Base-by-base conservation (phyloP, 2,113 vertebrate species). In the Nettapus auritus region DNA sequence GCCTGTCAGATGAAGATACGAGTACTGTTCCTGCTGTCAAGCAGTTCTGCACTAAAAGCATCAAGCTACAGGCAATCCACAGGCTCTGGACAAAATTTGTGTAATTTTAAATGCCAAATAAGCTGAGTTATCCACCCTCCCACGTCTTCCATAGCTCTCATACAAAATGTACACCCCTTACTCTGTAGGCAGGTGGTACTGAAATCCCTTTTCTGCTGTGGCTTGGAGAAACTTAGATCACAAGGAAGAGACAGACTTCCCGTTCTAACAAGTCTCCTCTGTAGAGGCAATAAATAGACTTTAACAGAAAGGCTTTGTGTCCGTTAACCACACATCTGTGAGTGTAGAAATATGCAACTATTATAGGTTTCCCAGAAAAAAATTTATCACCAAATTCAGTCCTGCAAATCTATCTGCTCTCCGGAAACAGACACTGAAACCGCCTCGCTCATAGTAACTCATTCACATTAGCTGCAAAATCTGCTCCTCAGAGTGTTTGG, bases 341-440 rank as follows among this genome's bases (percentile, higher is more conserved):
- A 76, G 50, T 20, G 31, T 40, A 80, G 40, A 92, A 88, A 92
- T 50, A 94, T 6, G 17, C 59, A 88, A 82, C 57, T 92, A 33
- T 38, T 69, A 42, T 9, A 86, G 23, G 22, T 60, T 89, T 21
- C 23, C 29, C 53, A 68, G 66, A 71, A 94, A 71, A 94, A 73
- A 48, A 94, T 82, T 92, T 75, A 91, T 62, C 84, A 79, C 71
- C 53, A 89, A 89, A 91, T 62, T 66, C 36, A 63, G 59, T 55
- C 63, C 68, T 90, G 56, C 26, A 91, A 93, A 94, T 68, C 34
- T 52, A 62, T 8, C 15, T 42, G 9, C 13, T 68, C 52, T 75
- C 26, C 25, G 19, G 19, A 77, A 59, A 83, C 18, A 74, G 33
- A 59, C 36, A 85, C 79, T 22, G 13, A 86, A 92, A 94, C 79